phyloP scores from a whole-genome alignment of 2,797 vertebrate genomes.

The Petrocephalus sullivani region DNA sequence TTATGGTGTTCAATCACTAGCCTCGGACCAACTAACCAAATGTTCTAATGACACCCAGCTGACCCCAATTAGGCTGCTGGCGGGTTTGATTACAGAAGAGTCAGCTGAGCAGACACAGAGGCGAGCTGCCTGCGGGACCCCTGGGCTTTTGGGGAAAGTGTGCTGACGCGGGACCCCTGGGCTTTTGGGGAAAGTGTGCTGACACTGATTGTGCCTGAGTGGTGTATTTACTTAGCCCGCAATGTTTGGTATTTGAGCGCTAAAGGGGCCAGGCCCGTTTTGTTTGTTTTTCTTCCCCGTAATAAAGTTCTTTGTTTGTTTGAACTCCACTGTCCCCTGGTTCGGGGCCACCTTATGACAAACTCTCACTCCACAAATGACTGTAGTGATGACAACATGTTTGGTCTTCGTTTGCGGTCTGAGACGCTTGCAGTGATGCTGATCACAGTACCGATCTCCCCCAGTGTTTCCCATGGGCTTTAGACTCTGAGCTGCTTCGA shows the following conservation, averaged over 20 bases:
- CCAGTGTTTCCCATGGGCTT: background rate
- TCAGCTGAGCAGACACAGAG: background rate
- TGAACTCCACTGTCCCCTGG: background rate
- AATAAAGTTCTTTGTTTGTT: constrained; percentile 6
- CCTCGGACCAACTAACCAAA: background rate
- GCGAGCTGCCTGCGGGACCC: background rate
- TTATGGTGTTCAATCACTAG: background rate
- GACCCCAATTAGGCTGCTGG: background rate
- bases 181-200: background rate
- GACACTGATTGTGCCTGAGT: background rate
- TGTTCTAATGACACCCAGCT: background rate
- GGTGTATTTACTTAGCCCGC: background rate
- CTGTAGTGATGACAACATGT: background rate
- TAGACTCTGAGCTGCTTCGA: background rate
- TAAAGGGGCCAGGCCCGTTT: background rate
- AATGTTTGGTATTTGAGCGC: background rate
- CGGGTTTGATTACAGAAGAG: background rate
- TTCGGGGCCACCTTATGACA: background rate
- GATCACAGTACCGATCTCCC: background rate
- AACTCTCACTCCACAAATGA: background rate
- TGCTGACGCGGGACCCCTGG: background rate
- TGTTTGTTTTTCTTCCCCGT: background rate
- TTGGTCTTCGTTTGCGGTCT: background rate
- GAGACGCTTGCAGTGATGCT: background rate
- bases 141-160: background rate